Evolutionary conservation across 92 coral and sea anemone species (phyloP), one percentile per base, ranked within the genome.

Genomic region (Porites evermanni): DNA sequence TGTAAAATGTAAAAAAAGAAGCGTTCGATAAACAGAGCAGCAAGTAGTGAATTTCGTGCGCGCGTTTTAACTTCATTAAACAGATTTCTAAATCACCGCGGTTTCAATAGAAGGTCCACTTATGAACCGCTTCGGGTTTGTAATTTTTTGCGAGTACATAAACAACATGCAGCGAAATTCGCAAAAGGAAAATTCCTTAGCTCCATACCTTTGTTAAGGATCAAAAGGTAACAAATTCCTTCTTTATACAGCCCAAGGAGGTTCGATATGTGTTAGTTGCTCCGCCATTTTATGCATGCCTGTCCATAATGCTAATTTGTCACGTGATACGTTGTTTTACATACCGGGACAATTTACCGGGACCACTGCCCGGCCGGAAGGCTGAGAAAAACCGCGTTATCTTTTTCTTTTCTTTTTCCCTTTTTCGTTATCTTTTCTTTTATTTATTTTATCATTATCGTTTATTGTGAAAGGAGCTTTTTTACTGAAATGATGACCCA

Each of bases 231-330:
- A 68, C 2, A 69, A 69, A 81, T 67, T 70, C 85, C 68, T 81
- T 69, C 85, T n/a, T 53, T 51, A 21, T 53, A 19, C 17, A 24
- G 67, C 32, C 29, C 24, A 56, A 12, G 23, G 21, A 19, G 65
- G 12, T 17, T 16, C 13, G 54, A 70, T 56, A 16, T 32, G 53
- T 47, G 7, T 14, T 17, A 8, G 10, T 32, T 29, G n/a, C 89
- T 77, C 86, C 89, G 82, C 92, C 92, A 89, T 89, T 89, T 88
- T 75, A 56, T 73, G 86, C 88, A 88, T 61, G 79, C 87, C 71
- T 60, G 66, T 56, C 85, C 68, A 29, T 80, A 8, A 29, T 61
- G 14, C 58, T 60, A 29, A 23, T 58, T 24, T 51, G 92, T 89
- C 89, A 89, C 92, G 92, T 89, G 92, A n/a, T 23, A 17, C 54